These are phyloP conservation scores for Pteronotus mesoamericanus DNA, from an alignment of 2,797 vertebrate genomes.

Conservation along the genomic window DNA sequence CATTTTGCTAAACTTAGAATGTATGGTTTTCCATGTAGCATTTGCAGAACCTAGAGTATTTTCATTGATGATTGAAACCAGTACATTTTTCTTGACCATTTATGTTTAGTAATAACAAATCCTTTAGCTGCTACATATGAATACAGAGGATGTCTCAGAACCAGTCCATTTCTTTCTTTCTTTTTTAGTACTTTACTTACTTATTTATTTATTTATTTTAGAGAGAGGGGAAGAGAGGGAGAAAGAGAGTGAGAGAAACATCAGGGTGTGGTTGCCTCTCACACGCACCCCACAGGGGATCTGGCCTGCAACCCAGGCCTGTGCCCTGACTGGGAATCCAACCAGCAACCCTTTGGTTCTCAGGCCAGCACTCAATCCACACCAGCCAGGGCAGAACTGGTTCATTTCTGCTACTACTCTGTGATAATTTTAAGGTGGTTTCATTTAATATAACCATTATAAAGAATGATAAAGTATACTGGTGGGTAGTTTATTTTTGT, in stretches of 20 bases:
- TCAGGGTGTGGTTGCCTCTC: too few species aligned
- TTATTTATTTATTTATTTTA: too few species aligned
- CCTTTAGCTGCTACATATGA: not conserved
- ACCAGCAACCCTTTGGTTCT: too few species aligned
- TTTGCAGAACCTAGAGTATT: not conserved
- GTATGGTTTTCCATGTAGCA: not conserved
- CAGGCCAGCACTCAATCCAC: too few species aligned
- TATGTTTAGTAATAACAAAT: not conserved
- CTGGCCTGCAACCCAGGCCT: too few species aligned
- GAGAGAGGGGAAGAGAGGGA: too few species aligned
- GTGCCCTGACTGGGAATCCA: too few species aligned
- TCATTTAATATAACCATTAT: not conserved
- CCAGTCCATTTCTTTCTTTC: not conserved
- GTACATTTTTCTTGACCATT: not conserved
- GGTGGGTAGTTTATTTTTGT: not conserved
- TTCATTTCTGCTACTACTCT: not conserved
- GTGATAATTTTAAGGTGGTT: not conserved
- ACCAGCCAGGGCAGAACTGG: too few species aligned
- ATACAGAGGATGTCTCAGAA: not conserved
- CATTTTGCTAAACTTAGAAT: slow-evolving; percentile 6
- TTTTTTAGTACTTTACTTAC: too few species aligned
- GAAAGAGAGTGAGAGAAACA: too few species aligned
- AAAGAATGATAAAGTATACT: not conserved
- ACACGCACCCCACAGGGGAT: too few species aligned
- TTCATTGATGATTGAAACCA: not conserved